Base-by-base conservation (phyloP, 2,888 invertebrate genomes). In the Athetis lepigone region DNA sequence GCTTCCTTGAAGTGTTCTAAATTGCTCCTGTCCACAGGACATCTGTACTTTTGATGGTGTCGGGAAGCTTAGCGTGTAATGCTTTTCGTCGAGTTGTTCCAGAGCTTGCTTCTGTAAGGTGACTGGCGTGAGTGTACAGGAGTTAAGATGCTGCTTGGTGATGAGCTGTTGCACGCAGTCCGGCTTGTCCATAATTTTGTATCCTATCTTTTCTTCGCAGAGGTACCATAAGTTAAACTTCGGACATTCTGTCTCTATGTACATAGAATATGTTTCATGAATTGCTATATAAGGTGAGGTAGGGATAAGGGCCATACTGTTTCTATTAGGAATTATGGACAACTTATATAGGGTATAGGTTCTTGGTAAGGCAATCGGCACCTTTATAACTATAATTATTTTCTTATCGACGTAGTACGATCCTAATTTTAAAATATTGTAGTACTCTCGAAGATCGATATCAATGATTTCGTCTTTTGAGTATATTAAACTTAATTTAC, bases 141-240 rank as follows among this genome's bases (percentile, higher is more conserved):
- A 49, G 13, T 7, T 56, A 6, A 7, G 67, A 23, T 51, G 57
- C 37, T 40, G 78, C 0, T 57, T 49, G 8, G 46, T 51, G 39
- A 80, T 77, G 2, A 76, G 62, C 1, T 66, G 60, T 4, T 75
- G 64, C 2, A 76, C 60, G 51, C 80, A 80, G 27, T 75, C 76
- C 6, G 60, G 39, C 36, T 64, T 47, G 1, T 66, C 37, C 25
- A 16, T 50, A 2, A 33, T n/a, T n/a, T n/a, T n/a, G n/a, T n/a
- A n/a, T n/a, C n/a, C n/a, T n/a, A n/a, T n/a, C n/a, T n/a, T n/a
- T n/a, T n/a, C n/a, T n/a, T n/a, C n/a, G n/a, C 77, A 79, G 45
- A 79, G 47, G 25, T 51, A 59, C 42, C 16, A 25, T 19, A 29
- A 2, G 25, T 29, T 55, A 3, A 33, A 0, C 54, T 61, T 61